Evolutionary conservation across 2,797 vertebrate species (phyloP).

Genomic region (Micrastur ruficollis): DNA sequence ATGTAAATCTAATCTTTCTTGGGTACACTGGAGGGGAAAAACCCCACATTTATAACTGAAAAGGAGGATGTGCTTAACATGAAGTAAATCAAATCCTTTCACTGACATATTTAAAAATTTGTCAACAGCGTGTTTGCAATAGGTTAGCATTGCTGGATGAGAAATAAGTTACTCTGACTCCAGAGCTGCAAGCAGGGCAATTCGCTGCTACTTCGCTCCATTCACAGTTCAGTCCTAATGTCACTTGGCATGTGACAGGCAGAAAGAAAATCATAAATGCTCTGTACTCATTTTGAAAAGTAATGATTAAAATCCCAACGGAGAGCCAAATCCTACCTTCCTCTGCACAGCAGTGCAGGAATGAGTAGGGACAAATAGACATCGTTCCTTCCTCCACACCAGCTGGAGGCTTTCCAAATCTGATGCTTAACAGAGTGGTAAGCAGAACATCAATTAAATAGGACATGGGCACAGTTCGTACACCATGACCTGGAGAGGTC

Average conservation of each 20-base stretch:
- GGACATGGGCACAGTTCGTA: constrained; percentile 7
- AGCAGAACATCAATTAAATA: constrained; percentile 39
- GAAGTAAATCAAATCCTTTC: neutral
- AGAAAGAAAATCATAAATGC: neutral
- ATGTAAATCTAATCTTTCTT: neutral
- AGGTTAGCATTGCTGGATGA: neutral
- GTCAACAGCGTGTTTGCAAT: neutral
- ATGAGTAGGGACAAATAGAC: neutral
- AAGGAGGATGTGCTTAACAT: neutral
- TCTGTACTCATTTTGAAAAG: neutral
- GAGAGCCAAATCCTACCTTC: neutral
- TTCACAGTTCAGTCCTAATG: neutral
- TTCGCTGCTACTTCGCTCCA: neutral
- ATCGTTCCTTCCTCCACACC: neutral
- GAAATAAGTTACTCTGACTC: neutral
- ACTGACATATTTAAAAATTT: neutral
- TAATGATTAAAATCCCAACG: neutral
- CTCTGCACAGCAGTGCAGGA: neutral
- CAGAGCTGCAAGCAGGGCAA: neutral
- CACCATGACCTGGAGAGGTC: neutral
- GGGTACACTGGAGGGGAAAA: neutral
- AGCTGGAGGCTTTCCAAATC: constrained; percentile 31
- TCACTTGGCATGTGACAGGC: neutral
- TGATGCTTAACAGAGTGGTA: constrained; percentile 28
- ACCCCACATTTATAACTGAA: neutral